Base-by-base conservation (phyloP, 2,113 vertebrate genomes). In the Meriones unguiculatus region DNA sequence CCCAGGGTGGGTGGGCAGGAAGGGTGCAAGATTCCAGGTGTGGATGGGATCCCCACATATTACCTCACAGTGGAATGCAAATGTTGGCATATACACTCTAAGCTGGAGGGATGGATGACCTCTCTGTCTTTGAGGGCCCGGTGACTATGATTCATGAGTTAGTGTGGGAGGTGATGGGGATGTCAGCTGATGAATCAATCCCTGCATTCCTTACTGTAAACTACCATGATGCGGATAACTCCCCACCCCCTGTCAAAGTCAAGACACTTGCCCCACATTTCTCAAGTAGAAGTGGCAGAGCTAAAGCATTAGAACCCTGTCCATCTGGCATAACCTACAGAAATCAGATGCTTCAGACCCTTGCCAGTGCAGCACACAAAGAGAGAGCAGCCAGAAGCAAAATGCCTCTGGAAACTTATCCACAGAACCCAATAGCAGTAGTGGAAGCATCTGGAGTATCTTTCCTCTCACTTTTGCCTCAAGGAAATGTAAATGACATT, bases 71-170 rank as follows among this genome's bases (percentile, higher is more conserved):
- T 28, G 81, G 35, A 15, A 59, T n/a, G 57, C 64, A 90, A 78
- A 95, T 81, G 87, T 81, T 35, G 14, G 35, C 73, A 41, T 15
- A 41, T 4, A 13, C 7, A 2, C 17, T 0, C n/a, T 70, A 46
- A 59, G 32, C 70, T 25, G 0, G 50, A 50, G 50, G 50, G 24
- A 17, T 28, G 0, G 4, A 3, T 94, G 93, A 95, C 90, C 87
- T 64, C 50, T 52, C 90, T 46, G 64, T 38, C 38, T 90, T 20
- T 38, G 59, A 13, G n/a, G 22, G 82, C 50, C 64, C 82, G n/a
- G 80, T 93, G 95, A 78, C 87, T 30, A 15, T 95, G 97, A 97
- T 87, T 97, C 97, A 95, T 0, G 0, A 72, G 25, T 28, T 52
- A 46, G 85, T 0, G 22, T 96, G 81, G 95, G 94, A 91, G 73